These are phyloP conservation scores for Synodontis membranacea DNA, from an alignment of 2,113 vertebrate species.

Conservation along the genomic window DNA sequence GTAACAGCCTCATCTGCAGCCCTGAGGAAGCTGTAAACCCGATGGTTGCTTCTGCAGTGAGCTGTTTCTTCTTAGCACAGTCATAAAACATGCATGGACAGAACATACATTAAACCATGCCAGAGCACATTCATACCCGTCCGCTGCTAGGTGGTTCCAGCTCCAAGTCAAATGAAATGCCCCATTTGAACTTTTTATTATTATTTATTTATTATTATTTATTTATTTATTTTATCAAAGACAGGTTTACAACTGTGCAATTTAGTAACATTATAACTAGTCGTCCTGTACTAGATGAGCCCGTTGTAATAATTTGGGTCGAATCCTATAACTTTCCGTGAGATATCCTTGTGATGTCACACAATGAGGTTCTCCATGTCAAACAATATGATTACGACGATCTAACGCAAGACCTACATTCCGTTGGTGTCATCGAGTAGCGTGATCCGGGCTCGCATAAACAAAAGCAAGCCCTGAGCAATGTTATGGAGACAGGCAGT, in stretches of 20 bases:
- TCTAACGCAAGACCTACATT: background rate
- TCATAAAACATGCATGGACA: constrained; percentile 32
- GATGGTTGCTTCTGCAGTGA: background rate
- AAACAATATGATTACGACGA: background rate
- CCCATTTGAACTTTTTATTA: background rate
- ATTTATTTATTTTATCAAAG: too few species aligned
- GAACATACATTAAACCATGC: background rate
- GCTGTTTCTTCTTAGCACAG: background rate
- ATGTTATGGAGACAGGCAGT: background rate
- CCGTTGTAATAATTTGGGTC: background rate
- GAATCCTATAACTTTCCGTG: background rate
- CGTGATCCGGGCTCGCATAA: background rate
- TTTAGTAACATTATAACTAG: background rate
- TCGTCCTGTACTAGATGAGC: background rate
- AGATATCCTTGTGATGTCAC: background rate
- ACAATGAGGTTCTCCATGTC: background rate
- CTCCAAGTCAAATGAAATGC: background rate
- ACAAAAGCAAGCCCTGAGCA: background rate
- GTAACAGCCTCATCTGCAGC: constrained; percentile 34
- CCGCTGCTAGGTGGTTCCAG: background rate
- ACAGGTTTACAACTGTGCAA: background rate
- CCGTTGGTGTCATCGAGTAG: background rate
- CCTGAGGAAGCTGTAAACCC: background rate
- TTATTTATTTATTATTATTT: too few species aligned
- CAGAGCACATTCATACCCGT: background rate